Base-by-base conservation (phyloP, 1,140 invertebrate genomes). In the Bicyclus anynana region DNA sequence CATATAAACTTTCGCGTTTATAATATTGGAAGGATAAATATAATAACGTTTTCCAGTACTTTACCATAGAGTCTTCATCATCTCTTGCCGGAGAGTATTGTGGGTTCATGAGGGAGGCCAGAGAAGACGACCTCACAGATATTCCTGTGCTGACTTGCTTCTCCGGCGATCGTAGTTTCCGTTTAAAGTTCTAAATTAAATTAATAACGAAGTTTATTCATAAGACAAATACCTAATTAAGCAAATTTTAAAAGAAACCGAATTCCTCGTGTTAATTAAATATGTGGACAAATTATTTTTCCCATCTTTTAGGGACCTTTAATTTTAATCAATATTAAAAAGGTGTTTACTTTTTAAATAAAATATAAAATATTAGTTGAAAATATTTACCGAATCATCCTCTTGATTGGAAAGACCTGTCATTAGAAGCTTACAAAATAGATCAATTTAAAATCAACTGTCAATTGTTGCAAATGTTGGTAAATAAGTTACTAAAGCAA, bases 151-250 rank as follows among this genome's bases (percentile, higher is more conserved):
- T 88, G 23, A 87, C 66, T 67, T 87, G 76, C 27, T 90, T 89
- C 55, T 91, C 91, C 0, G 91, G 86, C 5, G 90, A 85, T 13
- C 81, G 78, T 47, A 93, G 67, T 17, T 90, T 87, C 63, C 90
- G 89, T 65, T 91, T 90, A 76, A 93, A 93, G 69, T 92, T 91
- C 92, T 93, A 63, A 38, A 63, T 5, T 57, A 33, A 53, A 2
- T 4, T 23, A 23, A 7, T 4, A 2, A 23, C 23, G 7, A 23
- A 23, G n/a, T n/a, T n/a, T n/a, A n/a, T n/a, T n/a, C n/a, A n/a
- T n/a, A n/a, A n/a, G n/a, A n/a, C n/a, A n/a, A n/a, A n/a, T n/a
- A n/a, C n/a, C n/a, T n/a, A n/a, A n/a, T n/a, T n/a, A n/a, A n/a
- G n/a, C n/a, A n/a, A n/a, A n/a, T n/a, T n/a, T n/a, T n/a, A n/a